Evolutionary conservation across 2,797 vertebrate genomes (phyloP).

Genomic region (Liasis olivaceus): DNA sequence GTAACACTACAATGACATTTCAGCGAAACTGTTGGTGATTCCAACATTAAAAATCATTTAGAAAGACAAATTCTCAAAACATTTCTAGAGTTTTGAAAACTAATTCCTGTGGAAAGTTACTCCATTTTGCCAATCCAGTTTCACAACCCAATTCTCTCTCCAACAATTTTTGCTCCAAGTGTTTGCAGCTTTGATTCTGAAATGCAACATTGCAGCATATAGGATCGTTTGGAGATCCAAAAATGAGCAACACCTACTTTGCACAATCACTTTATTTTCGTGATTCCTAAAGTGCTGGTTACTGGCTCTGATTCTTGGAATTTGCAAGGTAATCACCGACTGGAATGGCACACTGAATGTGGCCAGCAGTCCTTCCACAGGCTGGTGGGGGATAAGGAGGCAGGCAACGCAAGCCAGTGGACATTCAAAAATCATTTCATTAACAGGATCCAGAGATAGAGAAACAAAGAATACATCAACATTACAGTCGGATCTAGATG

Average conservation of each 20-base stretch:
- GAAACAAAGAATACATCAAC: background rate
- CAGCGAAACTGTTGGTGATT: background rate
- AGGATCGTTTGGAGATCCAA: background rate
- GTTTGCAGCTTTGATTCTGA: background rate
- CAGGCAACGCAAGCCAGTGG: background rate
- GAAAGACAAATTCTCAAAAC: background rate
- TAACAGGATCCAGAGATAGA: background rate
- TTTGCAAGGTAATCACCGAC: background rate
- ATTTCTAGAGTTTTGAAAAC: background rate
- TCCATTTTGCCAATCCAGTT: background rate
- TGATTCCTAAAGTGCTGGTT: slow-evolving; percentile 34
- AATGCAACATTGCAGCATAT: background rate
- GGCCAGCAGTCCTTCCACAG: background rate
- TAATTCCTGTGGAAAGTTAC: background rate
- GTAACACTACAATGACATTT: background rate
- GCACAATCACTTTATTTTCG: slow-evolving; percentile 45
- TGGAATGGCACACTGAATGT: rapidly evolving
- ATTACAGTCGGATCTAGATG: background rate
- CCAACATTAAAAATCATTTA: background rate
- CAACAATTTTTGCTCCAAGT: background rate
- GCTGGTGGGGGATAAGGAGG: background rate
- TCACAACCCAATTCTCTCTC: background rate
- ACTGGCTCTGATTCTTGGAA: slow-evolving; percentile 54
- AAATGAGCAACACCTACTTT: background rate
- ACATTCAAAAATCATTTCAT: background rate